These are phyloP conservation scores for Sebastes trivittatus DNA, from an alignment of 2,797 vertebrate genomes.

Conservation along the genomic window DNA sequence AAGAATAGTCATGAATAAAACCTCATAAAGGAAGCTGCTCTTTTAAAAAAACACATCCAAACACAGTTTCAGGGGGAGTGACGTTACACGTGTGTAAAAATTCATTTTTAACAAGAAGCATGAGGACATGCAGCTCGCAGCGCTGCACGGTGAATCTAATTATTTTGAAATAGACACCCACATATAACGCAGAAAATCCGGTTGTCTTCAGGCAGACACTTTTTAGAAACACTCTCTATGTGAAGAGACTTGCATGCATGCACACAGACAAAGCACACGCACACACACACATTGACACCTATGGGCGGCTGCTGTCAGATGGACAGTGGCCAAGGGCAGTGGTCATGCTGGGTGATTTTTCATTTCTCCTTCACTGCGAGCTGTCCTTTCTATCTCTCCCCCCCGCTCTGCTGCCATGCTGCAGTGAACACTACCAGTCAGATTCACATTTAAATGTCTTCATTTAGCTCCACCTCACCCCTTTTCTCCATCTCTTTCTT, in stretches of 20 bases:
- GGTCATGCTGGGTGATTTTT: conserved; percentile 71
- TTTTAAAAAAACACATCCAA: not conserved
- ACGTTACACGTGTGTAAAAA: not conserved
- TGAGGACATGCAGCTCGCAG: not conserved
- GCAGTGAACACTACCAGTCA: conserved; percentile 50
- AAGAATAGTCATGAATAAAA: not conserved
- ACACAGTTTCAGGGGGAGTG: not conserved
- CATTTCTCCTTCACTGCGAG: conserved; percentile 58
- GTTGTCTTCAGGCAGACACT: conserved; percentile 6
- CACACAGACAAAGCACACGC: conserved; percentile 25
- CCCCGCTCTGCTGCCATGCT: conserved; percentile 39
- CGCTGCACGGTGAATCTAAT: conserved; percentile 35
- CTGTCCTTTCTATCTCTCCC: conserved; percentile 18
- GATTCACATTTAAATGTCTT: conserved; percentile 61
- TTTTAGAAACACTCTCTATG: conserved; percentile 1
- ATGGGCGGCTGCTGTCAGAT: conserved; percentile 51
- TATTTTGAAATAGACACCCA: conserved; percentile 27
- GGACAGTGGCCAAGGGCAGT: conserved; percentile 65
- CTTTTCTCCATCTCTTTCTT: not conserved
- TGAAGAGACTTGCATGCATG: not conserved
- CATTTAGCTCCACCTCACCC: conserved; percentile 37
- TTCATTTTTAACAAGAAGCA: conserved; percentile 1
- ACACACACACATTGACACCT: conserved; percentile 29
- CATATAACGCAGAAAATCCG: conserved; percentile 10
- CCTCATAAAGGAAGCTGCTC: not conserved